Evolutionary conservation across 1,140 invertebrate genomes (phyloP).

Genomic region (Vollenhovia emeryi): DNA sequence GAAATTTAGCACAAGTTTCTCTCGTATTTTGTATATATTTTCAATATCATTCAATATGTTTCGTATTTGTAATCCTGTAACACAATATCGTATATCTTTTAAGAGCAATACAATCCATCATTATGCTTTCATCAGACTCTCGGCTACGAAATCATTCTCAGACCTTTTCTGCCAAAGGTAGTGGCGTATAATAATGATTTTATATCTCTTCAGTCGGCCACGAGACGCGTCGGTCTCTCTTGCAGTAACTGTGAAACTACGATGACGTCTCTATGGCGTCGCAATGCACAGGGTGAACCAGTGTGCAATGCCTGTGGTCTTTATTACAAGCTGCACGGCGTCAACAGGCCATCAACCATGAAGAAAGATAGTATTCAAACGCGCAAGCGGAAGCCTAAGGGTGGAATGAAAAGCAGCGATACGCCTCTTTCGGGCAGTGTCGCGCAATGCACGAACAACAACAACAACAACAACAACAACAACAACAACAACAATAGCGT

Average conservation of each 20-base stretch:
- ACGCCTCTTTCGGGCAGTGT: slow-evolving; percentile 66
- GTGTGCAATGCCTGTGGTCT: slow-evolving; percentile 97
- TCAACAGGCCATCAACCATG: slow-evolving; percentile 95
- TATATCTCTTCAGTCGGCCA: slow-evolving; percentile 84
- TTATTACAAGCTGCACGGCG: slow-evolving; percentile 95
- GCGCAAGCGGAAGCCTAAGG: slow-evolving; percentile 95
- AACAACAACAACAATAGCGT: slow-evolving; percentile 76
- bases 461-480: slow-evolving; percentile 77
- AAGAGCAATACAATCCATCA: neutral
- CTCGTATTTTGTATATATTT: neutral
- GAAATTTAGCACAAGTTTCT: neutral
- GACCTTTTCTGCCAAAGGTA: neutral
- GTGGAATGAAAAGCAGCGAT: slow-evolving; percentile 84
- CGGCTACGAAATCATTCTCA: slow-evolving; percentile 22
- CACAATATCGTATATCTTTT: neutral
- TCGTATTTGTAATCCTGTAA: neutral
- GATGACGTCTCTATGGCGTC: slow-evolving; percentile 93
- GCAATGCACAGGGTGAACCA: slow-evolving; percentile 95
- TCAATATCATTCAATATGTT: neutral
- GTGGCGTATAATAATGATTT: slow-evolving; percentile 41
- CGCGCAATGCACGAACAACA: slow-evolving; percentile 68
- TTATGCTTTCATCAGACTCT: neutral
- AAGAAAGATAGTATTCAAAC: slow-evolving; percentile 98
- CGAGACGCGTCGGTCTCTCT: slow-evolving; percentile 91
- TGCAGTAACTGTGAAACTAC: slow-evolving; percentile 96